Evolutionary conservation across 2,888 invertebrate genomes (phyloP).

Genomic region (Petrolisthes manimaculis): DNA sequence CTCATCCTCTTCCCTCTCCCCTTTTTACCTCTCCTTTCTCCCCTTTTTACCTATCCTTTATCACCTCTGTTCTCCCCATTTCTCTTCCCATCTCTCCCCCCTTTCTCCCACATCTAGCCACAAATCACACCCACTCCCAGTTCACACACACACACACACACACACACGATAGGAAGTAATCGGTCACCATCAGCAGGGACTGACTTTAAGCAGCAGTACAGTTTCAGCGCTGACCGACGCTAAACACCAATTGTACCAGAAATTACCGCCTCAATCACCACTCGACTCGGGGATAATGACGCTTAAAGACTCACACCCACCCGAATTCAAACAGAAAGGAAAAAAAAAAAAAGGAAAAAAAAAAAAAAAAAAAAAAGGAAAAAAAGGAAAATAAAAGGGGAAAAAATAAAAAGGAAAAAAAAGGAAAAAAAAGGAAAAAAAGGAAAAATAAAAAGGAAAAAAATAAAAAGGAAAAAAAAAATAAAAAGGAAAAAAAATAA

Average conservation of each 20-base stretch:
- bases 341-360: not conserved
- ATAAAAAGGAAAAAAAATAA: not conserved
- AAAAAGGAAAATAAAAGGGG: too few species aligned
- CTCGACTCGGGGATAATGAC: not conserved
- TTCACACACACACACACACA: not conserved
- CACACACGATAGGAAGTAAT: not conserved
- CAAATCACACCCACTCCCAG: not conserved
- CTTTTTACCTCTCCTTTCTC: not conserved
- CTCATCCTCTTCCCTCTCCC: not conserved
- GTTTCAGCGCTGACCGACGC: not conserved
- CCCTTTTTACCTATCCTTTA: not conserved
- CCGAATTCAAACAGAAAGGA: not conserved
- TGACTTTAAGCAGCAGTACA: not conserved
- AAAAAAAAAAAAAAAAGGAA: too few species aligned
- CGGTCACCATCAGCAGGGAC: slow-evolving; percentile 1
- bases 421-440: not conserved
- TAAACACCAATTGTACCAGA: not conserved
- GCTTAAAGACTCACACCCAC: not conserved
- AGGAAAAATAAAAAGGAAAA: not conserved
- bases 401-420: too few species aligned
- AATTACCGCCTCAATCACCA: not conserved
- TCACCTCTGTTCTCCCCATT: not conserved
- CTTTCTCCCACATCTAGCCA: not conserved
- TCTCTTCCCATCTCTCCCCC: slow-evolving; percentile 7
- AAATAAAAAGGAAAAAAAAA: not conserved